These are phyloP conservation scores for Spea bombifrons DNA, from an alignment of 2,113 vertebrate genomes.

Conservation along the genomic window DNA sequence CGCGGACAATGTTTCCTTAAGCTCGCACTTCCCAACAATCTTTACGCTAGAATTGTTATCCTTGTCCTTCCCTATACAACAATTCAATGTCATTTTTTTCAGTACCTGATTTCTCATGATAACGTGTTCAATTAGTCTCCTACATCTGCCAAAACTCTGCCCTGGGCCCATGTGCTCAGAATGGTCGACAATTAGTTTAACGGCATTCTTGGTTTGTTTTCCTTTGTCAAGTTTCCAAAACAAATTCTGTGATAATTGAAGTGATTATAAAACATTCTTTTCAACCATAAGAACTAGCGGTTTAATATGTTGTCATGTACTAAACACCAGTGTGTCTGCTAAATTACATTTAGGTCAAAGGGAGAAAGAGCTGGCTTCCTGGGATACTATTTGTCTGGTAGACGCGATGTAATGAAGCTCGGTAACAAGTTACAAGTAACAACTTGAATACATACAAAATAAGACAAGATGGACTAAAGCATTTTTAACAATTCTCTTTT, in stretches of 20 bases:
- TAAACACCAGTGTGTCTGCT: neutral
- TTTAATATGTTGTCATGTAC: neutral
- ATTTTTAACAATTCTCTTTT: too few relatives aligned
- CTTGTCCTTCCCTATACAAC: too few relatives aligned
- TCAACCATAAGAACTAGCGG: neutral
- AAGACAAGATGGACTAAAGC: too few relatives aligned
- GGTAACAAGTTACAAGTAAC: too few relatives aligned
- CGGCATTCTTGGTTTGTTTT: neutral
- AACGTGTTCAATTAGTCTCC: neutral
- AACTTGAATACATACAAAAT: too few relatives aligned
- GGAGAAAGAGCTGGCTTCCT: neutral
- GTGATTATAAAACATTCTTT: neutral
- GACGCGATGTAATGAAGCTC: too few relatives aligned
- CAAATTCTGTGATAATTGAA: neutral
- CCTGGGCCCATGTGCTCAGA: neutral
- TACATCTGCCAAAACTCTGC: neutral
- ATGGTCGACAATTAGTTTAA: neutral
- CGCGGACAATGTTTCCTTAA: too few relatives aligned
- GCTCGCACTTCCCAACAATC: too few relatives aligned
- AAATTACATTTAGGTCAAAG: neutral
- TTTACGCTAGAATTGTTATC: too few relatives aligned
- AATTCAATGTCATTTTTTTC: too few relatives aligned
- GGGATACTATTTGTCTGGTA: too few relatives aligned
- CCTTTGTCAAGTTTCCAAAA: neutral
- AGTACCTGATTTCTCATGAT: too few relatives aligned